Conservation (phyloP, 2,888 invertebrate species). For the Erebia aethiops region DNA sequence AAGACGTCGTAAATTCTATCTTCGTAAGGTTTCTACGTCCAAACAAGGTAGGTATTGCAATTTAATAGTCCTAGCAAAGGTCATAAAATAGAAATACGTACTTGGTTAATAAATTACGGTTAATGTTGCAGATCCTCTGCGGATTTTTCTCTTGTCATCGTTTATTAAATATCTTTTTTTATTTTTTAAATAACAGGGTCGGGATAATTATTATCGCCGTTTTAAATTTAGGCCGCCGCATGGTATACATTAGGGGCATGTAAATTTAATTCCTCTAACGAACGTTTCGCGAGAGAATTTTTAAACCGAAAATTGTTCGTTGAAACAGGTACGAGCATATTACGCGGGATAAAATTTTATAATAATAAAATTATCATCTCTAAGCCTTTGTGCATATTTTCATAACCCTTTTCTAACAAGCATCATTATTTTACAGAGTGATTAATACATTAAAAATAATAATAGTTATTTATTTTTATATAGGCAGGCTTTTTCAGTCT, state of each 20-base stretch:
- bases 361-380: background rate
- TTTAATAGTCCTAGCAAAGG: background rate
- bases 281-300: slow-evolving; percentile 29
- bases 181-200: slow-evolving; percentile 14
- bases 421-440: background rate
- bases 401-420: background rate
- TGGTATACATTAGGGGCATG: slow-evolving; percentile 35
- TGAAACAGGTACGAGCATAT: slow-evolving; percentile 15
- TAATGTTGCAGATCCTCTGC: slow-evolving; percentile 17
- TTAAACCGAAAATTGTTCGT: slow-evolving; percentile 27
- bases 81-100: slow-evolving; percentile 7
- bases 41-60: background rate
- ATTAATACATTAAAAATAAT: background rate
- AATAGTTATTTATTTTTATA: too few species aligned
- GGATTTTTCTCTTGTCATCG: slow-evolving; percentile 16
- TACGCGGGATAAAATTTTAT: slow-evolving; percentile 5
- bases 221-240: slow-evolving; percentile 35
- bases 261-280: slow-evolving; percentile 36
- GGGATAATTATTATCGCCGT: slow-evolving; percentile 36
- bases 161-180: slow-evolving; percentile 25
- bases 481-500: background rate
- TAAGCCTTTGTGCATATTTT: background rate
- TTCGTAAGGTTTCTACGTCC: too few species aligned
- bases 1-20: too few species aligned
- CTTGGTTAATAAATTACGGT: background rate